phyloP scores from a whole-genome alignment of 2,113 vertebrate genomes.

The Hassar affinis region DNA sequence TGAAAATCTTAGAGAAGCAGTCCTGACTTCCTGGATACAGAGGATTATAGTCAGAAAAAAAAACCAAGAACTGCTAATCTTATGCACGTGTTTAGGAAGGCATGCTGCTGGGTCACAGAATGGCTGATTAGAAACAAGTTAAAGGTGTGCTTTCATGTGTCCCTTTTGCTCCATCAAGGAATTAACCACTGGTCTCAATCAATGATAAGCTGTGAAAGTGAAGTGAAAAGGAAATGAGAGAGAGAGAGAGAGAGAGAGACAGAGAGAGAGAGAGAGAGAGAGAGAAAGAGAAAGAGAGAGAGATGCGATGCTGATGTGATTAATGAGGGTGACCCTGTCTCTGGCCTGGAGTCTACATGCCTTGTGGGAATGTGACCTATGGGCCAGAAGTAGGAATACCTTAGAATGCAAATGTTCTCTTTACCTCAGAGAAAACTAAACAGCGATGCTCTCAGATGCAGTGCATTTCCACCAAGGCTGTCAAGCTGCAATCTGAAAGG shows the following conservation, averaged over 20 bases:
- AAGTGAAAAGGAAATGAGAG: constrained; percentile 61
- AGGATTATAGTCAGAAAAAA: constrained; percentile 23
- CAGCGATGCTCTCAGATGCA: not conserved
- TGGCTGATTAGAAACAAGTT: constrained; percentile 72
- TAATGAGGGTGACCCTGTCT: constrained; percentile 77
- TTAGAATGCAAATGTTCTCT: constrained; percentile 57
- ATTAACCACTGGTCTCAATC: constrained; percentile 77
- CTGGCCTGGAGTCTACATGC: constrained; percentile 63
- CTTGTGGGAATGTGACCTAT: constrained; percentile 70
- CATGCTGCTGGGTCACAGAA: constrained; percentile 55
- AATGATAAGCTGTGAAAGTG: constrained; percentile 70
- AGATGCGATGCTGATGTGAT: constrained; percentile 65
- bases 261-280: constrained; percentile 3
- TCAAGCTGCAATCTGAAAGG: not conserved
- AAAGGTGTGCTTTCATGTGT: constrained; percentile 67
- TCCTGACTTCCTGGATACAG: constrained; percentile 16
- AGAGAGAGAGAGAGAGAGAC: constrained; percentile 30
- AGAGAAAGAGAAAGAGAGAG: not conserved
- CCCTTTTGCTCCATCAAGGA: constrained; percentile 58
- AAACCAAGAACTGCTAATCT: constrained; percentile 6
- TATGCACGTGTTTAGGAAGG: constrained; percentile 61
- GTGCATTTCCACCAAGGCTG: constrained; percentile 29
- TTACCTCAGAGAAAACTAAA: constrained; percentile 2
- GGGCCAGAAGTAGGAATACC: constrained; percentile 54
- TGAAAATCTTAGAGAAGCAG: not conserved